Base-by-base conservation (phyloP, 2,797 vertebrate species). In the Decapterus maruadsi region DNA sequence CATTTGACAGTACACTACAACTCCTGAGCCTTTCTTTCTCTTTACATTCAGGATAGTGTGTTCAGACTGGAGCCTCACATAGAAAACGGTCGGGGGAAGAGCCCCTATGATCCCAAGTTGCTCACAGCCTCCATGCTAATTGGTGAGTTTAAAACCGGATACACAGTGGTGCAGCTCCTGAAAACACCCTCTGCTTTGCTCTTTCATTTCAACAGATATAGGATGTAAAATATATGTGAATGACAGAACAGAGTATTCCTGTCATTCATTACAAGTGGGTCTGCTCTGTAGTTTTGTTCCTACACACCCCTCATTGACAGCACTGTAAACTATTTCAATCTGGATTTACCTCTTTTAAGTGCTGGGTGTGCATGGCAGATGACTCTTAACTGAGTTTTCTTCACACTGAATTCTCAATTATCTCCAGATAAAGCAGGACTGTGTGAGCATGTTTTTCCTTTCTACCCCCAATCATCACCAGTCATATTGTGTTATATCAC, bases 31-130 rank as follows among this genome's bases (percentile, higher is more conserved):
- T 76, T 1, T 86, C 12, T 72, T 20, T 81, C 16, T 80, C 4
- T 82, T 40, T 67, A 1, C 48, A 54, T 88, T 53, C 90, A 99
- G 98, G 98, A 99, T 90, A 97, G 94, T 70, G 91, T 97, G 78
- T 99, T 99, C 94, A 96, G 94, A 78, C 91, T 99, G 79, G 97
- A 95, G 77, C 91, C 96, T 9, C 95, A 96, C 75, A 93, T 97
- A 82, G 98, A 99, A 94, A 99, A 99, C 46, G 98, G 98, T 68
- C 94, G 98, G 67, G 98, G 98, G 46, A 99, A 99, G 93, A 99
- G 98, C 81, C 98, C 98, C 1, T 99, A 99, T 48, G 98, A 99
- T 89, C 98, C 98, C 34, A 98, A 98, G 92, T 90, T 99, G 79
- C 94, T 95, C 88, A 99, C 98, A 34, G 97, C 98, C 56, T 99